Evolutionary conservation across 2,797 vertebrate genomes (phyloP), one percentile per base, ranked within the genome.

Genomic region (Catharus ustulatus): DNA sequence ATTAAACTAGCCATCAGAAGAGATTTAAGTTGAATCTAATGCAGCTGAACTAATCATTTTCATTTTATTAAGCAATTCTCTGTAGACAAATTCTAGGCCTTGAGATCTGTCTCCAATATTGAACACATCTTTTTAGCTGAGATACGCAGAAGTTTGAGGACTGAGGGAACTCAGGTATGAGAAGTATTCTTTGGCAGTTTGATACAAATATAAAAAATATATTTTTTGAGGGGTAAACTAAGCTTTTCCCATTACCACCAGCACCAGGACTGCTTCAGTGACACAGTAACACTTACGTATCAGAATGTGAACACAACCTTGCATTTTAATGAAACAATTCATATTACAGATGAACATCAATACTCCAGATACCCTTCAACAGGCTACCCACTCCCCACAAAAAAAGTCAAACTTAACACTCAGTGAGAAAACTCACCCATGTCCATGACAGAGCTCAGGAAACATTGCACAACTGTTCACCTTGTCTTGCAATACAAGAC

Each of bases 161-260:
- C 67, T 58, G 82, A 93, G 52, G 64, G 43, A 59, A 95, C 64
- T 91, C 73, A 36, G 52, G 51, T 82, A 82, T 51, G 32, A 43
- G 48, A 95, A 89, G 43, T 90, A 74, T 74, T 97, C 95, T 96
- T 96, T 97, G 94, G 96, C 93, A 96, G 76, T 81, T 68, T 73
- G 40, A 89, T 68, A 61, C 45, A 88, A 93, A 77, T 82, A 84
- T 57, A 90, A 96, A 94, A 89, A 96, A 93, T 66, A 91, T 36
- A 68, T 74, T 48, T 30, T 90, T 59, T 79, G 63, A 82, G 69
- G 54, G 85, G 34, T 66, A 79, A 90, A 79, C 71, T 76, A 91
- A 82, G 15, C 32, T 78, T 49, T 90, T 78, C 45, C 23, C 62
- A 51, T 76, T 84, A 90, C 88, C 72, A 66, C 54, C 84, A 93